Evolutionary conservation across 2,888 invertebrate genomes (phyloP), one percentile per base, ranked within the genome.

Genomic region (Eristalis arbustorum): DNA sequence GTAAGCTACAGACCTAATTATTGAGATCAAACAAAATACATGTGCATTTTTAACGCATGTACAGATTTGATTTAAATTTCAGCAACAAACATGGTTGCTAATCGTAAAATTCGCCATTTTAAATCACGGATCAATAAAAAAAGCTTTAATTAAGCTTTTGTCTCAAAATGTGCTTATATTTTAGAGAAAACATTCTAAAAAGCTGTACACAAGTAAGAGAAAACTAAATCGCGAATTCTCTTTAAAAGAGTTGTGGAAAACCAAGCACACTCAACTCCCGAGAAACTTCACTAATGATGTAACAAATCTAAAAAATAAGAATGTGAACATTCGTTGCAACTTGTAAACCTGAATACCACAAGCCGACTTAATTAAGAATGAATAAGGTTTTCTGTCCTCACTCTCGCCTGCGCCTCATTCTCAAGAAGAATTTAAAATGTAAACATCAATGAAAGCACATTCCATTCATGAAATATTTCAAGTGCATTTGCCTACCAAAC

Each of bases 401-500:
- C 56, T 40, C 40, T n/a, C 23, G 22, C n/a, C 10, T 42, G 14
- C 14, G n/a, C 56, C 8, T 4, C 23, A 0, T 40, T 56, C 18
- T 57, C 42, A 59, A 63, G 66, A 73, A 73, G 69, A 82, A 82
- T 82, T 77, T 56, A 77, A 28, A 85, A 85, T 77, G 81, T 85
- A 82, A 85, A 85, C 82, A 85, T 85, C 79, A 82, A 85, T 77
- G 85, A 73, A 77, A 73, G 73, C 82, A 77, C 81, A 77, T 85
- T 85, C 73, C 85, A 85, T 85, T 85, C 82, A 85, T 82, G 34
- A 84, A 84, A 76, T 67, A 72, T 13, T 77, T 85, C 84, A 81
- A 85, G 81, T 85, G 85, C 81, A 85, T 73, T 73, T 37, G 61
- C 23, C 23, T 62, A 14, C 56, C 22, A 28, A 59, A 57, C 18